A percentile compares a stretch with the other conserved stretches of the same genome.
Evolutionary conservation across 2,888 invertebrate species (phyloP).

Genomic region (Cotesia congregata): DNA sequence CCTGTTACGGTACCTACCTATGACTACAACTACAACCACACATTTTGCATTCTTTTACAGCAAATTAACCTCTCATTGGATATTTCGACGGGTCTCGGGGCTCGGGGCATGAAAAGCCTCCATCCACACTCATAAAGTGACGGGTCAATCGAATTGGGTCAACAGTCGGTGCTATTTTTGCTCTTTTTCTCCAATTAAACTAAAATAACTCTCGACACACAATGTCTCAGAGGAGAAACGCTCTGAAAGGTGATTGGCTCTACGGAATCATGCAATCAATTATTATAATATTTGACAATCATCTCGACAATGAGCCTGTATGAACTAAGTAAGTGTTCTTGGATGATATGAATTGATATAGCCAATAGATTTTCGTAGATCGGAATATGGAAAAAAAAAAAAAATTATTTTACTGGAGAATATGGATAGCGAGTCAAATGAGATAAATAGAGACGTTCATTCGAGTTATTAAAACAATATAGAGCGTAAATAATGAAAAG

Average conservation of each 20-base stretch:
- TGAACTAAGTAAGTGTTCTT: no score
- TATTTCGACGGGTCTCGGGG: not conserved
- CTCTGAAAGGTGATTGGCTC: no score
- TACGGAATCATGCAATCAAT: no score
- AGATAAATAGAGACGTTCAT: not conserved
- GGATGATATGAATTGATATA: no score
- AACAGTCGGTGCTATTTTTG: not conserved
- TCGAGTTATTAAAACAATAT: not conserved
- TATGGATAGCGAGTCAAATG: no score
- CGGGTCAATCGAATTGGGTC: not conserved
- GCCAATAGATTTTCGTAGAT: no score
- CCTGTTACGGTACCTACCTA: not conserved
- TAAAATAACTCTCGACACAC: not conserved
- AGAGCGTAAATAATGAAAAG: slow-evolving; percentile 1
- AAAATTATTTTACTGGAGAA: no score
- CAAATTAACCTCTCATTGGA: slow-evolving; percentile 4
- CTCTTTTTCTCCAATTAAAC: not conserved
- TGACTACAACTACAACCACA: not conserved
- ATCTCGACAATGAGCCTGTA: no score
- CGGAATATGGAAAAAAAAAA: no score
- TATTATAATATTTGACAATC: no score
- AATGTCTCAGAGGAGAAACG: not conserved
- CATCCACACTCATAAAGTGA: not conserved
- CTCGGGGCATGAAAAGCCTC: not conserved
- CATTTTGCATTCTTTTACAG: slow-evolving; percentile 12